phyloP scores from a whole-genome alignment of 1,140 invertebrate species.

The Drosophila nebulosa region DNA sequence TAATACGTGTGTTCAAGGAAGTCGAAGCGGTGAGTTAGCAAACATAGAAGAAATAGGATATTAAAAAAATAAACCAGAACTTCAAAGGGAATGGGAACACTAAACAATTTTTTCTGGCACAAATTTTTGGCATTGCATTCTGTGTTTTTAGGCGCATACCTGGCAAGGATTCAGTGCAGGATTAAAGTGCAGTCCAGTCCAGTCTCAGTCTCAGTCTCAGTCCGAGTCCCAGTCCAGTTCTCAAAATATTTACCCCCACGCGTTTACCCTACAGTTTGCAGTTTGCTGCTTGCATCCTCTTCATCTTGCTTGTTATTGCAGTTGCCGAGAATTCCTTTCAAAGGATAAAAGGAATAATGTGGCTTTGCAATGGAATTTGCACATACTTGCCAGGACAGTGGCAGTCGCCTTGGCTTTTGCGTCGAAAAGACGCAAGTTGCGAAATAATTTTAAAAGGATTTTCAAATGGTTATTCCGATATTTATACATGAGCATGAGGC shows the following conservation, averaged over 20 bases:
- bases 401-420: constrained; percentile 46
- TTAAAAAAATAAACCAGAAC: background rate
- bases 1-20: constrained; percentile 88
- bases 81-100: background rate
- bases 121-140: constrained; percentile 17
- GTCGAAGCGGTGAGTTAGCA: constrained; percentile 86
- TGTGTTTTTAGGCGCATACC: constrained; percentile 42
- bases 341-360: constrained; percentile 79
- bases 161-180: constrained; percentile 15
- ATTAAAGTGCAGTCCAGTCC: constrained; percentile 34
- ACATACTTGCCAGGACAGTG: constrained; percentile 58
- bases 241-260: background rate
- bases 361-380: constrained; percentile 78
- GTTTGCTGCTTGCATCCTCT: constrained; percentile 12
- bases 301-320: constrained; percentile 69
- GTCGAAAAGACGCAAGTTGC: constrained; percentile 74
- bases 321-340: constrained; percentile 74
- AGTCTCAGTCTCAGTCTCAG: no score
- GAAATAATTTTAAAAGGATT: constrained; percentile 78
- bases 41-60: constrained; percentile 22
- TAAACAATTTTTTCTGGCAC: constrained; percentile 38
- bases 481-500: constrained; percentile 63
- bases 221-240: constrained; percentile 17
- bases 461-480: constrained; percentile 74
- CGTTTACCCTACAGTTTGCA: background rate